Base-by-base conservation (phyloP, 1,140 invertebrate species). In the Ditylenchus dipsaci region DNA sequence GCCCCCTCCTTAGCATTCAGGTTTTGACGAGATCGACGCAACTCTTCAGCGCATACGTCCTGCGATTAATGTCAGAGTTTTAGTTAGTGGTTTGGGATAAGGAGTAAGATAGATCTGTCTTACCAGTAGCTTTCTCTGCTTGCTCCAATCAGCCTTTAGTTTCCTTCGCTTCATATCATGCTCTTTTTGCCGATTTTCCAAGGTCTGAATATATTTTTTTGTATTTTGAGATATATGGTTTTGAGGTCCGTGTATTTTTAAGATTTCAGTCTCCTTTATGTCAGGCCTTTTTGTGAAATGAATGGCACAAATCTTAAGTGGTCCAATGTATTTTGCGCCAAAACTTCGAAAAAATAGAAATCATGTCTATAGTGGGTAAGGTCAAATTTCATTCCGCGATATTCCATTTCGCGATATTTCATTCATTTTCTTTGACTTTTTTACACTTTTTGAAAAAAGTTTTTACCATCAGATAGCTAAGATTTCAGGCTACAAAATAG, bases 141-240 rank as follows among this genome's bases (percentile, higher is more conserved):
- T 76, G 19, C 53, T 47, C 77, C 77, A 76, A 21, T 76, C 74
- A 17, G n/a, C 23, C 42, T 76, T 76, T 60, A 76, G 61, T 72
- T 78, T 70, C 56, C 76, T 60, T 49, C 76, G 53, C 53, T 62
- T 62, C 17, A 23, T 47, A 49, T 78, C 78, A 61, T 78, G 76
- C 27, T 78, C 76, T 62, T 79, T 78, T 42, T 77, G 75, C 13
- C 78, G 74, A 29, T 72, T 70, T 64, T 78, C 76, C 19, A 78
- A 56, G 3, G 73, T 73, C 66, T 75, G 43, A 59, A 75, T 60
- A 71, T 3, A 3, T 7, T 53, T 17, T 26, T 3, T 53, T 53
- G 23, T 3, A 8, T 17, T 53, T 53, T 53, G 11, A 45, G n/a
- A n/a, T 11, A 45, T 45, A 45, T 45, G 11, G n/a, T 45, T 45